Evolutionary conservation across 2,113 vertebrate species (phyloP), one percentile per base, ranked within the genome.

Genomic region (Zeus faber): DNA sequence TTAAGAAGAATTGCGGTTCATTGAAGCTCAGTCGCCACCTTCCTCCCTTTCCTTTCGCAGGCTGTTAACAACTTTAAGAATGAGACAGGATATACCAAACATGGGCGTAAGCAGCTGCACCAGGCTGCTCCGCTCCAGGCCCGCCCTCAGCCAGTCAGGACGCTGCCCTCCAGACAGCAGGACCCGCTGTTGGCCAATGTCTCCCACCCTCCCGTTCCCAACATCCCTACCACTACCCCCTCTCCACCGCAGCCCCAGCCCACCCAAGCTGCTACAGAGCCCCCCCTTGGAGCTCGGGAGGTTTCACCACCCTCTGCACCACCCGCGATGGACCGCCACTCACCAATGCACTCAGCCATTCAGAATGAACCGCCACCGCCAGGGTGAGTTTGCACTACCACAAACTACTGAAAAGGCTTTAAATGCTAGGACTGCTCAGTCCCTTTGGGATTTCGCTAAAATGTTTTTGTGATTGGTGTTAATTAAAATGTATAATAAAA

Each of bases 51-150:
- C 27, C 18, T 29, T 9, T 1, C 51, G 3, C 58, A 99, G 97
- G 96, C 97, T 63, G 97, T 99, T 40, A 98, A 98, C 81, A 99
- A 99, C 85, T 99, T 99, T 73, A 97, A 94, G 81, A 99, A 99
- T 31, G 95, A 95, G 84, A 98, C 96, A 0, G 96, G 96, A 33
- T 99, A 99, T 85, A 95, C 94, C 0, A 97, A 98, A 70, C 78
- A 18, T 0, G 58, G 29, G 1, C 74, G 81, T 76, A 91, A 80
- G 63, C 88, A 46, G 66, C 72, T 63, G 75, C 92, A 91, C 4
- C 72, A 82, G 48, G n/a, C 85, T 49, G 10, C 85, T 7, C 82
- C 82, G 11, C 89, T 86, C 0, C 82, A 84, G 5, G 91, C 94
- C 2, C 92, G 84, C 7, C 82, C 87, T 16, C 93, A 92, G 37